These are phyloP conservation scores for Unio delphinus DNA, from an alignment of 2,888 invertebrate genomes.

Conservation along the genomic window DNA sequence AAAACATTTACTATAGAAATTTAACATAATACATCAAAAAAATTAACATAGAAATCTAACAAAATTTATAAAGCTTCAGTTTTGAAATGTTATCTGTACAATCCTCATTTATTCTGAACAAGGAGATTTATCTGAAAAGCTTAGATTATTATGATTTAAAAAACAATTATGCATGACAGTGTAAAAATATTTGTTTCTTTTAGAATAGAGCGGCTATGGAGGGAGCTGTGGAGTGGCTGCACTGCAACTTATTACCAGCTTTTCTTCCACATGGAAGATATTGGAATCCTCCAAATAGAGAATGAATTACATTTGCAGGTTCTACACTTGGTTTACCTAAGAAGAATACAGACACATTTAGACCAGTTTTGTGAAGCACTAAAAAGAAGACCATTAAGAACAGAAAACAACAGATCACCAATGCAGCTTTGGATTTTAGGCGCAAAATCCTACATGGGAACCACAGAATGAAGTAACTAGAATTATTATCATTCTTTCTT, in stretches of 20 bases:
- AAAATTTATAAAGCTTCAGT: too few species aligned
- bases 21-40: too few species aligned
- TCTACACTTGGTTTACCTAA: slow-evolving; percentile 12
- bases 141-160: too few species aligned
- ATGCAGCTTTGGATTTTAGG: slow-evolving; percentile 18
- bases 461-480: not conserved
- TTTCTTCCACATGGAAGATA: slow-evolving; percentile 18
- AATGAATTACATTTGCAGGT: slow-evolving; percentile 14
- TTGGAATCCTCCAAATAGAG: not conserved
- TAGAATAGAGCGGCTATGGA: slow-evolving; percentile 22
- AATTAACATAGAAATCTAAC: too few species aligned
- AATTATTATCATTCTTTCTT: too few species aligned
- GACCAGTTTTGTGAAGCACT: slow-evolving; percentile 16
- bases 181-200: not conserved
- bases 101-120: too few species aligned
- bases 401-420: slow-evolving; percentile 13
- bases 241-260: slow-evolving; percentile 15
- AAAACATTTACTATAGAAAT: too few species aligned
- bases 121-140: too few species aligned
- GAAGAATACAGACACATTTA: slow-evolving; percentile 16
- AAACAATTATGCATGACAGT: too few species aligned
- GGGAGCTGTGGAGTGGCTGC: slow-evolving; percentile 21
- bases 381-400: slow-evolving; percentile 12
- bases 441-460: not conserved
- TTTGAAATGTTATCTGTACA: too few species aligned